phyloP scores from a whole-genome alignment of 2,113 vertebrate species.

The Nesoenas mayeri region DNA sequence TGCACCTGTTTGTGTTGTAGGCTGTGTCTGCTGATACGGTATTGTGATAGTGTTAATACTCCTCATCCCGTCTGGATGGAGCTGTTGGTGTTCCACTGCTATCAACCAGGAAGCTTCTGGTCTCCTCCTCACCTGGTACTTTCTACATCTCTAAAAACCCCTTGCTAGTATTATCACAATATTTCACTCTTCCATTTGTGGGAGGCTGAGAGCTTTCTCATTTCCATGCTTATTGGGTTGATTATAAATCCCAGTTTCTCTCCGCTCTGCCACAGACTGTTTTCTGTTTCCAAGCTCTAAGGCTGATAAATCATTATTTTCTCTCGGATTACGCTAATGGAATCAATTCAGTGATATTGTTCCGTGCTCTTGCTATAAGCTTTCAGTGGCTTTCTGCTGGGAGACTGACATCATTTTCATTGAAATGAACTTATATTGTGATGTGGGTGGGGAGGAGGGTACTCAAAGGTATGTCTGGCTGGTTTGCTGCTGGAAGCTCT shows the following conservation, averaged over 20 bases:
- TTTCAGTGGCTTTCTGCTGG: constrained; percentile 45
- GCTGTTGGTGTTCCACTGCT: neutral
- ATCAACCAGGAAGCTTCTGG: neutral
- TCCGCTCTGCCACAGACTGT: neutral
- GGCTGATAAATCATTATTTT: constrained; percentile 53
- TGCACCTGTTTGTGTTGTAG: neutral
- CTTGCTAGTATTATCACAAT: neutral
- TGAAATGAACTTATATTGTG: constrained; percentile 9
- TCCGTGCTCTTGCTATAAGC: constrained; percentile 2
- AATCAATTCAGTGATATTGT: constrained; percentile 30
- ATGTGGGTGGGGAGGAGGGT: neutral
- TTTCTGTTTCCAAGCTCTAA: constrained; percentile 5
- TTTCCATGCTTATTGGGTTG: neutral
- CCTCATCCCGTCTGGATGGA: neutral
- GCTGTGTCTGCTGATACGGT: neutral
- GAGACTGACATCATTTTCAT: neutral
- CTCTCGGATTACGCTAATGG: constrained; percentile 30
- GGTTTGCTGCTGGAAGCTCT: neutral
- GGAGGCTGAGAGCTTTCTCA: neutral
- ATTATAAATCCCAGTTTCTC: constrained; percentile 10
- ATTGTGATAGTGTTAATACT: neutral
- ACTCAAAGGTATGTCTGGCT: neutral
- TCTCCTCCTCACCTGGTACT: neutral
- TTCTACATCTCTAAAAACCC: neutral
- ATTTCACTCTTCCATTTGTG: neutral